Conservation (phyloP, 2,797 vertebrate genomes). For the Nasua narica region DNA sequence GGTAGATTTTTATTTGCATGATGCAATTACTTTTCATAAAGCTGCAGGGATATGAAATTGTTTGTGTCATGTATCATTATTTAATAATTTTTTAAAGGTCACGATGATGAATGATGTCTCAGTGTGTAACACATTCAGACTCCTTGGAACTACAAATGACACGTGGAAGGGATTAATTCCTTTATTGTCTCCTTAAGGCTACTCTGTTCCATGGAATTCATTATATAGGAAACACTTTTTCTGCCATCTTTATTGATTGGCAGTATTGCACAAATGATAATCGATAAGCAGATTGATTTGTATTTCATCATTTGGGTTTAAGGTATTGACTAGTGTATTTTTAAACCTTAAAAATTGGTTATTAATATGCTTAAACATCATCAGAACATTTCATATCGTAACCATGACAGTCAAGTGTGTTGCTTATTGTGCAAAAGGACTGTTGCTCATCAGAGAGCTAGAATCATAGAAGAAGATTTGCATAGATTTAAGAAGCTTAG, state of each 20-base stretch:
- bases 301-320: neutral
- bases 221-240: neutral
- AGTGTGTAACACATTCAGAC: neutral
- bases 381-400: neutral
- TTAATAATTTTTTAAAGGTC: neutral
- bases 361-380: neutral
- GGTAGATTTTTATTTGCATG: neutral
- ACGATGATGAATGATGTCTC: neutral
- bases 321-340: neutral
- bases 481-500: neutral
- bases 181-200: neutral
- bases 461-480: neutral
- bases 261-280: neutral
- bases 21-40: constrained; percentile 25
- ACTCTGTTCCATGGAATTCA: neutral
- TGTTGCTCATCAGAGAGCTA: neutral
- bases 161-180: neutral
- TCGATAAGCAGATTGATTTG: neutral
- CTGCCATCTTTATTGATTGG: neutral
- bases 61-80: constrained; percentile 5
- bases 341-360: neutral
- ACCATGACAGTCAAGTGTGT: neutral
- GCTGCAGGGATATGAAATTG: neutral
- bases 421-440: neutral
- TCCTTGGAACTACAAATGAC: neutral